phyloP scores from a whole-genome alignment of 2,888 invertebrate genomes.

The Sericinus montela region DNA sequence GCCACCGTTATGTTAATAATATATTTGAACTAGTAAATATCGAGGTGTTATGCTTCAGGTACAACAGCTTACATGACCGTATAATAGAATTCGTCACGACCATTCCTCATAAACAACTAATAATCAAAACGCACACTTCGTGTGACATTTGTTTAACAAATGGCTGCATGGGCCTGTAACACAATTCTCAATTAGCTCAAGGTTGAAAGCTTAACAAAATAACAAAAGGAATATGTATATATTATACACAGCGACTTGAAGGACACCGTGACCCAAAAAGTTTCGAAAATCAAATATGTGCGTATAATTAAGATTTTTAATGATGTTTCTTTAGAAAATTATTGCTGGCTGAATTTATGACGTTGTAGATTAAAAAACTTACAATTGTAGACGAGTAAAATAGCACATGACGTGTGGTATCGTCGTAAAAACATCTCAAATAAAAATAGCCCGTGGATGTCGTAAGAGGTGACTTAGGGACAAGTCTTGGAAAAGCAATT shows the following conservation, averaged over 20 bases:
- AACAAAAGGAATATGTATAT: conserved; percentile 19
- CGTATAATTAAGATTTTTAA: too few species aligned
- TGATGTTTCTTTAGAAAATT: too few species aligned
- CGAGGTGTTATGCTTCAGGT: conserved; percentile 2
- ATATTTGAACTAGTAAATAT: conserved; percentile 1
- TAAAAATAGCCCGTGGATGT: too few species aligned
- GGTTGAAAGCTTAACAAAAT: conserved; percentile 30
- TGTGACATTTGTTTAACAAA: conserved; percentile 22
- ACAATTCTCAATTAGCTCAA: conserved; percentile 41
- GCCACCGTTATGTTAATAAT: conserved; percentile 11
- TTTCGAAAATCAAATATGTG: conserved; percentile 5
- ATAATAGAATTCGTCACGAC: conserved; percentile 15
- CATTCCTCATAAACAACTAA: conserved; percentile 5
- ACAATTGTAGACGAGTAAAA: too few species aligned
- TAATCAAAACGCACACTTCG: conserved; percentile 10
- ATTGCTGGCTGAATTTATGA: too few species aligned
- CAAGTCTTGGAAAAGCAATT: too few species aligned
- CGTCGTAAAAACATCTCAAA: too few species aligned
- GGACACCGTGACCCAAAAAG: conserved; percentile 29
- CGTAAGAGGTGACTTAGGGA: too few species aligned
- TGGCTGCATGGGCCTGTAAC: conserved; percentile 13
- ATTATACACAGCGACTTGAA: conserved; percentile 16
- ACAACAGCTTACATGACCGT: background rate
- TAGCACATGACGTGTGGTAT: too few species aligned
- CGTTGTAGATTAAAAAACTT: too few species aligned